A percentile compares a stretch with the other conserved stretches of the same genome.
phyloP scores from a whole-genome alignment of 2,797 vertebrate genomes.

The Hydrolagus colliei region DNA sequence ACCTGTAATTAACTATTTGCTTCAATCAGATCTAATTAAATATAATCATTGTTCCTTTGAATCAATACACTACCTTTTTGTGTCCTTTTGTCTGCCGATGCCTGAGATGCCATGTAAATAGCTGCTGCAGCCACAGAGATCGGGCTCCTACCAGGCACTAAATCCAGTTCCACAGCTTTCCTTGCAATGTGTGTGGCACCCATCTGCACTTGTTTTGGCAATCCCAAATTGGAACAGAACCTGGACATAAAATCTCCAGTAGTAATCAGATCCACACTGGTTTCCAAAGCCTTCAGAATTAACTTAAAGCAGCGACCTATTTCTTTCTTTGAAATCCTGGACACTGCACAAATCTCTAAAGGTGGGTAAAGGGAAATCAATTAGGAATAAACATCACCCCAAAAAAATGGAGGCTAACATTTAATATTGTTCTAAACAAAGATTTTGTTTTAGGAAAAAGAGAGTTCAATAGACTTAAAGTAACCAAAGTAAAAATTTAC shows the following conservation, averaged over 20 bases:
- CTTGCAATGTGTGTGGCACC: constrained; percentile 91
- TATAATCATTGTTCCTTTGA: neutral
- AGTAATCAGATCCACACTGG: constrained; percentile 95
- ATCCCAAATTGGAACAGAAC: constrained; percentile 84
- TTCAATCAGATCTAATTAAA: neutral
- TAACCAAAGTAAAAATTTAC: neutral
- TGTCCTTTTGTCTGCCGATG: constrained; percentile 92
- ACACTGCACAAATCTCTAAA: constrained; percentile 94
- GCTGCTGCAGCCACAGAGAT: constrained; percentile 95
- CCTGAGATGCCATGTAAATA: constrained; percentile 98
- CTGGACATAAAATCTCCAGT: constrained; percentile 98
- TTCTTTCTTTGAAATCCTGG: constrained; percentile 97
- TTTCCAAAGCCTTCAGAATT: constrained; percentile 92
- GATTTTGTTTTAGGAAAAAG: neutral
- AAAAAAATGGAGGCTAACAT: neutral
- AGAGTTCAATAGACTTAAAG: constrained; percentile 1
- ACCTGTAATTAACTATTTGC: neutral
- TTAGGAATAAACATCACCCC: neutral
- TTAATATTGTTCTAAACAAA: neutral
- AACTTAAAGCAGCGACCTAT: constrained; percentile 92
- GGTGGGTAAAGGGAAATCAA: neutral
- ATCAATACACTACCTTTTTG: constrained; percentile 75
- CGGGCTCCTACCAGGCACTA: constrained; percentile 92
- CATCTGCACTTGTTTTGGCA: constrained; percentile 97
- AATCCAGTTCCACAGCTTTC: constrained; percentile 88